Percentiles rank a stretch among this genome's conserved stretches.
These are phyloP conservation scores for Cuniculus paca DNA, from an alignment of 2,797 vertebrate species.

Conservation along the genomic window DNA sequence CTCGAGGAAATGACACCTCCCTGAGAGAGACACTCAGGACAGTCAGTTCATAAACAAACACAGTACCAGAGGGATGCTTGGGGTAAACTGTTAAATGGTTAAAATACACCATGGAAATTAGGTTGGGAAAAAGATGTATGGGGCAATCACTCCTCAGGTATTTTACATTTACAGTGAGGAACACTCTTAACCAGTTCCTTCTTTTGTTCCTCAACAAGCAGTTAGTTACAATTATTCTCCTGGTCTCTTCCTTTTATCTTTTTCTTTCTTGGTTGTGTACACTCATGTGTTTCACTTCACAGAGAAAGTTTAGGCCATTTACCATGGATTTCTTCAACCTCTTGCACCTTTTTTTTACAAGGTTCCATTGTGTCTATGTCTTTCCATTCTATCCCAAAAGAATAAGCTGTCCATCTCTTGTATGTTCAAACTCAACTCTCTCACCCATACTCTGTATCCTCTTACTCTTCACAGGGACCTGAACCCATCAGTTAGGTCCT, in stretches of 20 bases:
- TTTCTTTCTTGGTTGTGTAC: background rate
- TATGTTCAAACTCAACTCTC: background rate
- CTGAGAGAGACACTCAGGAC: background rate
- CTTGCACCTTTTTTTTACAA: background rate
- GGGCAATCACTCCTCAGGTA: background rate
- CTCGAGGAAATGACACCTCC: background rate
- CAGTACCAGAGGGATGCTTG: too few species aligned
- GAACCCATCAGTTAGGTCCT: background rate
- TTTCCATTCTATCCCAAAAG: background rate
- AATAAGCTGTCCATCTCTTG: background rate
- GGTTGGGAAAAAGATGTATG: background rate
- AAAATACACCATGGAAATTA: background rate
- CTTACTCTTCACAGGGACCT: background rate
- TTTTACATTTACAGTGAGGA: background rate
- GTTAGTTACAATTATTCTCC: background rate
- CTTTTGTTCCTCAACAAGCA: background rate
- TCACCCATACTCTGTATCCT: background rate
- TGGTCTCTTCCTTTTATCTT: background rate
- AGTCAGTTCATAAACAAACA: background rate
- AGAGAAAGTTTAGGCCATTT: background rate
- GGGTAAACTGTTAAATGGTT: background rate
- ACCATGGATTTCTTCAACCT: background rate
- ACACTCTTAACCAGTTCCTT: background rate
- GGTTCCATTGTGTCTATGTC: background rate
- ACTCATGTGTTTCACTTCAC: background rate